Evolutionary conservation across 2,113 vertebrate genomes (phyloP), one percentile per base, ranked within the genome.

Genomic region (Chlorocebus sabaeus): DNA sequence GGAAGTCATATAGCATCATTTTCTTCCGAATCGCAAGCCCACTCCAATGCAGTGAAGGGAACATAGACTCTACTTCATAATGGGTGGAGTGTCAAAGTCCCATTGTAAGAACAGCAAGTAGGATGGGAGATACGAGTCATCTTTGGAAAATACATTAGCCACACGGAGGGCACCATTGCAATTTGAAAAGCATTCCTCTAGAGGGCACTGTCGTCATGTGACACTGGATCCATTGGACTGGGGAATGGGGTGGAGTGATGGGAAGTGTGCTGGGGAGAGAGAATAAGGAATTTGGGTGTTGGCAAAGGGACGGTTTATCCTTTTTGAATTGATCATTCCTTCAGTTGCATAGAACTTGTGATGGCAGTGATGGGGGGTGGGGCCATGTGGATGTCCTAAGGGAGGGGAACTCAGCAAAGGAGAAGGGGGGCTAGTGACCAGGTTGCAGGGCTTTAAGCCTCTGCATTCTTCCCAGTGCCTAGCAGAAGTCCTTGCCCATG

Each of bases 151-250:
- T 23, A 30, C n/a, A 30, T 38, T 25, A 27, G n/a, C 11, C 61
- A 59, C 11, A 52, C 20, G 30, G 20, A 88, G 32, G 80, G 48
- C 61, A 57, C 64, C 23, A 20, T 6, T 78, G 92, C 76, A 94
- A 59, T 95, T 96, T 95, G 67, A 57, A 86, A 55, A 40, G 23
- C 1, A 6, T 0, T 93, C 93, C 92, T 86, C 67, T 96, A 97
- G 95, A 93, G 94, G 95, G 92, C 95, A 95, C 72, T 91, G 38
- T 95, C 78, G 67, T 91, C 70, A 95, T 38, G 38, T 48, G 38
- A 82, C 9, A 16, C 30, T 57, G n/a, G 38, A 55, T 82, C 40
- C 16, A 27, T 32, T 84, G 73, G 59, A 30, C 48, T 59, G 16
- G 25, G 25, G 30, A 30, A 3, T 8, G 0, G 17, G 55, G 27